These are phyloP conservation scores for Amblyjoppa proteus DNA, from an alignment of 2,888 invertebrate genomes.

Conservation along the genomic window DNA sequence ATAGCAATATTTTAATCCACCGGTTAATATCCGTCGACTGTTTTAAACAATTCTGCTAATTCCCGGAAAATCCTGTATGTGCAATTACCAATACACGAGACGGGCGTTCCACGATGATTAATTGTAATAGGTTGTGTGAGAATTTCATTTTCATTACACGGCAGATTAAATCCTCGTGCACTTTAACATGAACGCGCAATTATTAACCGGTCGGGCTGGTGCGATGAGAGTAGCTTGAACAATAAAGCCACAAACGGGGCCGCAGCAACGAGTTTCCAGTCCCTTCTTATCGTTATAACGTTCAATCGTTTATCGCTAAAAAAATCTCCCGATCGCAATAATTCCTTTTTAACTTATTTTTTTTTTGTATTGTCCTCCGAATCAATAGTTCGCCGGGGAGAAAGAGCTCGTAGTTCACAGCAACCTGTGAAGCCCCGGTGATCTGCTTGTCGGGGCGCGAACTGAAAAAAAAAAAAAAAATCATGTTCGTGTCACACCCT, in stretches of 20 bases:
- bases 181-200: neutral
- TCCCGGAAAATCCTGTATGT: neutral
- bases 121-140: neutral
- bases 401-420: neutral
- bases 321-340: neutral
- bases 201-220: neutral
- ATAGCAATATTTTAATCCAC: neutral
- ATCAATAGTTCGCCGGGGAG: neutral
- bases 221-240: neutral
- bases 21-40: neutral
- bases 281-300: neutral
- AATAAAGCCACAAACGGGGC: neutral
- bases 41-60: conserved; percentile 1
- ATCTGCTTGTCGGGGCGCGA: neutral
- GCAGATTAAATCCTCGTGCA: neutral
- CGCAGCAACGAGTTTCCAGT: neutral
- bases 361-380: neutral
- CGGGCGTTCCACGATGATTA: neutral
- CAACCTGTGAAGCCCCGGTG: neutral
- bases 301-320: neutral
- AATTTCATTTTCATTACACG: neutral
- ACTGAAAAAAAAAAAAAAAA: neutral
- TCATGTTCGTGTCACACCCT: neutral
- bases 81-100: neutral
- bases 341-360: neutral